A percentile compares a stretch with the other conserved stretches of the same genome.
phyloP scores from a whole-genome alignment of 2,113 vertebrate genomes.

The Gavia stellata region DNA sequence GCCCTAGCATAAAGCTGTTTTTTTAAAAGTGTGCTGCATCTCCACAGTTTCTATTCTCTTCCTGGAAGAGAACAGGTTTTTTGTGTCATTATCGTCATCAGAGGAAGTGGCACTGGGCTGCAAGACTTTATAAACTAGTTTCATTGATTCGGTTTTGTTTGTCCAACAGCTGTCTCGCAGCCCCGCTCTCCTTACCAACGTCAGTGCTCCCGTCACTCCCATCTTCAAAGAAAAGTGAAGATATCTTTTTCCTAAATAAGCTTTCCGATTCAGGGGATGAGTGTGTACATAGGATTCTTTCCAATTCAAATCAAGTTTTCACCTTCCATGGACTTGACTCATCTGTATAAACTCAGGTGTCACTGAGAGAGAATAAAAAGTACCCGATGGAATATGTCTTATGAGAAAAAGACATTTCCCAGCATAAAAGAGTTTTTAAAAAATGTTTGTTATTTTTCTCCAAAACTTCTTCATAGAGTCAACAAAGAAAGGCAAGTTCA shows the following conservation, averaged over 20 bases:
- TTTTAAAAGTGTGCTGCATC: neutral
- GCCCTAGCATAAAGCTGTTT: neutral
- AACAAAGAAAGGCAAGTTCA: neutral
- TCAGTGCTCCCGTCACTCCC: neutral
- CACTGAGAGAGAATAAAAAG: neutral
- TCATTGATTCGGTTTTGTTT: neutral
- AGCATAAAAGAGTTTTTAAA: neutral
- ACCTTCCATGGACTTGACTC: neutral
- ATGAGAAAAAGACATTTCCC: neutral
- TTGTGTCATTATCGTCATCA: neutral
- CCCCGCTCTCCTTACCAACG: neutral
- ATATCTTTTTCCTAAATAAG: slow-evolving; percentile 1
- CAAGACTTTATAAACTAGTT: neutral
- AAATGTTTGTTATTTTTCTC: neutral
- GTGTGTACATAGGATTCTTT: neutral
- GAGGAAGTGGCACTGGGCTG: neutral
- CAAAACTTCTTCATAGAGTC: neutral
- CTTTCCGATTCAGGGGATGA: neutral
- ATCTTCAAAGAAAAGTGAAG: slow-evolving; percentile 45
- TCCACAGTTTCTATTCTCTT: slow-evolving; percentile 11
- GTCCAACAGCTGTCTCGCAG: slow-evolving; percentile 4
- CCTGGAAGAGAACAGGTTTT: slow-evolving; percentile 18
- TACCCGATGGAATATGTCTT: neutral
- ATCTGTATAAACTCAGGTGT: slow-evolving; percentile 8
- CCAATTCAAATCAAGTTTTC: slow-evolving; percentile 29